These are phyloP conservation scores for Sphenopsis melanotis DNA, from an alignment of 2,797 vertebrate species.

Conservation along the genomic window DNA sequence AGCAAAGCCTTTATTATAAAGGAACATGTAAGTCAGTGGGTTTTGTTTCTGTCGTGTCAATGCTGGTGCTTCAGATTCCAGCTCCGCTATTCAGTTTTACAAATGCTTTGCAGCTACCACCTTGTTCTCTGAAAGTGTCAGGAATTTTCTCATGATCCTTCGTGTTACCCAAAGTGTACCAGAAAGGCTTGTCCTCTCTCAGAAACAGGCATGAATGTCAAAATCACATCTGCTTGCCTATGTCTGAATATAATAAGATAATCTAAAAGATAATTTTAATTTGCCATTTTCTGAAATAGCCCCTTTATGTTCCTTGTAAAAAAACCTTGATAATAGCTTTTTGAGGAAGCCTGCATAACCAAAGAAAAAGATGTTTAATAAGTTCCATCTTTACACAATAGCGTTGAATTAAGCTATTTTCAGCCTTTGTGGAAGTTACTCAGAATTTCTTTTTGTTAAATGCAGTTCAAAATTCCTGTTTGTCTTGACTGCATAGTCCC, in stretches of 20 bases:
- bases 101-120: not conserved
- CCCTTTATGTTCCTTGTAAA: not conserved
- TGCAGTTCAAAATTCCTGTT: not conserved
- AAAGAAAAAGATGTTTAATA: not conserved
- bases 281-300: not conserved
- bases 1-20: not conserved
- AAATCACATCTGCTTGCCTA: not conserved
- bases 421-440: not conserved
- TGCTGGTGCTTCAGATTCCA: not conserved
- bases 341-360: not conserved
- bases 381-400: not conserved
- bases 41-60: not conserved
- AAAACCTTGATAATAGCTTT: not conserved
- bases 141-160: not conserved
- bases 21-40: not conserved
- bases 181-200: not conserved
- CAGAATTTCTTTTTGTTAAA: not conserved
- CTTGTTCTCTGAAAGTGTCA: not conserved
- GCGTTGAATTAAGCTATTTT: not conserved
- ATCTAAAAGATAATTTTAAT: not conserved
- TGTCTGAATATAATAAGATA: not conserved
- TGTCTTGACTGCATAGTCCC: not conserved
- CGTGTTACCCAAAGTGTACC: not conserved
- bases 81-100: not conserved
- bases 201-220: not conserved